Base-by-base conservation (phyloP, 2,113 vertebrate genomes). In the Mustela lutreola region DNA sequence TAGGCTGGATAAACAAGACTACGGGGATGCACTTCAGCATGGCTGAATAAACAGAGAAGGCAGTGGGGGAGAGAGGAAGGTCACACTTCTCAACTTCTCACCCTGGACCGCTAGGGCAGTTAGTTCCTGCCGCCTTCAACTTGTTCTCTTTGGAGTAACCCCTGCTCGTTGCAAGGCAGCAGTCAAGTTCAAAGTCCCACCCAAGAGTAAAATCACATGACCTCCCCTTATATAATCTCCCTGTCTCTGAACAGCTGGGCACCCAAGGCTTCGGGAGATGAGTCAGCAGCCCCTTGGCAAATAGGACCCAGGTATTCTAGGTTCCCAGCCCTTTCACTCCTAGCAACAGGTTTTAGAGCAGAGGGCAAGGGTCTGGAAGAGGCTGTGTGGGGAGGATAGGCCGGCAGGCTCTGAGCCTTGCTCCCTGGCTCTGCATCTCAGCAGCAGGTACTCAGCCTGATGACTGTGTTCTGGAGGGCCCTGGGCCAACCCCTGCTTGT, bases 241-340 rank as follows among this genome's bases (percentile, higher is more conserved):
- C 88, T 90, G 90, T 82, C 92, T 88, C 80, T 73, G 81, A 97
- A 94, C 97, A 97, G 96, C 97, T 98, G 96, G 75, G 97, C 96
- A 92, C 94, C 86, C 63, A 6, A 73, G 87, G 82, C 93, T 94
- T 90, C 2, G 7, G n/a, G 90, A 88, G 92, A 95, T 97, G 96
- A 98, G 96, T 98, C 95, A 97, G 95, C 97, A 96, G 89, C 80
- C 75, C 92, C 70, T 28, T 21, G 96, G 60, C 97, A 96, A 89
- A 73, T 24, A 94, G 96, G 84, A 92, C 88, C 73, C 75, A 87
- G 92, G 91, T 62, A 84, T 28, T 53, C 63, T n/a, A 67, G 92
- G 53, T 65, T 92, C 87, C 82, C 63, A 36, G 97, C 67, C 15
- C 11, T 15, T 50, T 24, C 33, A 26, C 63, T 95, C 63, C 78